Base-by-base conservation (phyloP, 2,888 invertebrate genomes). In the Volucella zonaria region DNA sequence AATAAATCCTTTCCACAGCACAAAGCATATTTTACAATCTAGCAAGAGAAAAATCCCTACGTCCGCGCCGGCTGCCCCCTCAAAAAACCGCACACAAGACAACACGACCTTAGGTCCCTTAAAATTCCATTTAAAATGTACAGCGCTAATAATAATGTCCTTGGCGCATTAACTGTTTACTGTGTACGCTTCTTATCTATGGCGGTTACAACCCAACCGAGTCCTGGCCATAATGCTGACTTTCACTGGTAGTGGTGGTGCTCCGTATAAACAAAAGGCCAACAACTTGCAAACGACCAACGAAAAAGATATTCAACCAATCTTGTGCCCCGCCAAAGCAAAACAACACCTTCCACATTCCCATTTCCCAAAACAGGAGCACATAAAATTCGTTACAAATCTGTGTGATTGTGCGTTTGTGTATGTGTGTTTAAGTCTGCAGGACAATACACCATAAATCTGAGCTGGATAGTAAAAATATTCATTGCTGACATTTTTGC, bases 131-230 rank as follows among this genome's bases (percentile, higher is more conserved):
- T 85, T 81, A 75, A 85, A 81, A 85, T 85, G 73, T 85, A 85
- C 85, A 68, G 73, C 85, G 81, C 85, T 85, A 85, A 85, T 85
- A 85, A 85, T 80, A 85, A 85, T 81, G 81, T 85, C 73, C 85
- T 81, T 77, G 80, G 67, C 73, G 76, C 68, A 67, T 80, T 81
- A 81, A 81, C 76, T 76, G 85, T 85, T 79, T 81, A 85, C 76
- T 85, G 76, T 77, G 71, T 85, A 62, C 73, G 71, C 76, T 83
- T 58, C 81, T 85, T 80, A 85, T 85, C 85, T 85, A 61, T 67
- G 75, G 81, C 52, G 62, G 47, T 64, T 71, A 81, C 59, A 70
- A 67, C 68, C 74, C 67, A 43, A 59, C 49, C 67, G 56, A 73
- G 61, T 62, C 62, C 73, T 71, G 23, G 18, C 40, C 3, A 11